Conservation (phyloP, 2,888 invertebrate species). For the Yponomeuta plumbellus region DNA sequence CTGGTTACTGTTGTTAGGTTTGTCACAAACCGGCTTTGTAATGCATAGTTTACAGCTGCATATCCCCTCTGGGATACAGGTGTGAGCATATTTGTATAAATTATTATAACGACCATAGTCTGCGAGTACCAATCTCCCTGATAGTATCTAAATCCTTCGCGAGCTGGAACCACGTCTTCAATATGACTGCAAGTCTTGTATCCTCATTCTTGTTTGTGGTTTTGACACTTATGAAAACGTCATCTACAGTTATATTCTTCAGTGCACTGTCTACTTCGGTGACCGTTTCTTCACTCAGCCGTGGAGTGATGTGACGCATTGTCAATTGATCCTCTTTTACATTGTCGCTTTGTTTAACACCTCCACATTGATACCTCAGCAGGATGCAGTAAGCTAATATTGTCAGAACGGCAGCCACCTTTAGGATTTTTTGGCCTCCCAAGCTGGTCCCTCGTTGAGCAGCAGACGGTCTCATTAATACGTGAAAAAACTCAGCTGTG, state of each 20-base stretch:
- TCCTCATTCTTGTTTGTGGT: slow-evolving; percentile 93
- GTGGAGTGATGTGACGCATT: slow-evolving; percentile 33
- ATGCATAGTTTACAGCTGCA: no score
- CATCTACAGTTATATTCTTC: slow-evolving; percentile 80
- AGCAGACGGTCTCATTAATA: slow-evolving; percentile 43
- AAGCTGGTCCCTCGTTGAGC: slow-evolving; percentile 61
- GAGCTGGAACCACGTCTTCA: slow-evolving; percentile 96
- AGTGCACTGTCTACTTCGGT: no score
- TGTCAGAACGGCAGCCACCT: slow-evolving; percentile 69
- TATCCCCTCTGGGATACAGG: no score
- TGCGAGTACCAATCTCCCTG: no score
- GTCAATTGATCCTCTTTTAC: slow-evolving; percentile 31
- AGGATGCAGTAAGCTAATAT: slow-evolving; percentile 78
- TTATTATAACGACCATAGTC: no score
- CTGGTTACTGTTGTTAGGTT: no score
- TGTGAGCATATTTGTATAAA: no score
- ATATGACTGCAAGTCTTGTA: slow-evolving; percentile 88
- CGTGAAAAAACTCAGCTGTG: no score
- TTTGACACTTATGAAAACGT: slow-evolving; percentile 97
- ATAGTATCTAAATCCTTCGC: slow-evolving; percentile 78
- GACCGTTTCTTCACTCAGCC: no score
- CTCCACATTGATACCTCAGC: slow-evolving; percentile 78
- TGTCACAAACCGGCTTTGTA: no score
- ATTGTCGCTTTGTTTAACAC: slow-evolving; percentile 21
- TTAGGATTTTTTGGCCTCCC: slow-evolving; percentile 67